Percentiles rank a stretch among this genome's conserved stretches.
Conservation (phyloP, 2,888 invertebrate genomes). For the Vandiemenella viatica region DNA sequence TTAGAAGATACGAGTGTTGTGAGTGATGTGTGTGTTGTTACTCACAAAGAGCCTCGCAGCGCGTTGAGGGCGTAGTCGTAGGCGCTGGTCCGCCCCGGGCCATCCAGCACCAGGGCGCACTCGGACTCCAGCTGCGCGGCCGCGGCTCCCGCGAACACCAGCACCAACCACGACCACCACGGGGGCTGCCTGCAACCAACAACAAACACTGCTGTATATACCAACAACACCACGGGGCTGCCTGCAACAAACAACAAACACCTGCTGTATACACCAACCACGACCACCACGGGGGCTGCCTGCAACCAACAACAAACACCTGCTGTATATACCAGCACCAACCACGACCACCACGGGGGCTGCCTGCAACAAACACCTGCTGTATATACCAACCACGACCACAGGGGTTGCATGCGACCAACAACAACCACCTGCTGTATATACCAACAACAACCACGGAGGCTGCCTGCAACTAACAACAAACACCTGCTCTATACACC, state of each 20-base stretch:
- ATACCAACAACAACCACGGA: too few species aligned
- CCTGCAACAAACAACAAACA: too few species aligned
- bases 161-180: constrained; percentile 13
- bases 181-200: not conserved
- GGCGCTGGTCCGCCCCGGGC: constrained; percentile 62
- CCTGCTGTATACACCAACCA: too few species aligned
- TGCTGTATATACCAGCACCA: constrained; percentile 15
- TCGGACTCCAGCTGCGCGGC: constrained; percentile 33
- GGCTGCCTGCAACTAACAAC: too few species aligned
- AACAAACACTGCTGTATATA: not conserved
- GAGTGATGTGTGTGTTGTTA: constrained; percentile 23
- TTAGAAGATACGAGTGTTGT: not conserved
- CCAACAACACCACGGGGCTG: too few species aligned
- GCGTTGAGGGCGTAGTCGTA: constrained; percentile 77
- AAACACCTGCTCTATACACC: constrained; percentile 13
- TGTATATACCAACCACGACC: not conserved
- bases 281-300: too few species aligned
- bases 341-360: constrained; percentile 10
- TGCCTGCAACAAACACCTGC: not conserved
- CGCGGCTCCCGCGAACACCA: constrained; percentile 13
- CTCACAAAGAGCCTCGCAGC: constrained; percentile 62
- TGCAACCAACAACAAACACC: too few species aligned
- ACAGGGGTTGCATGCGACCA: too few species aligned
- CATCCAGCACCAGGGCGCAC: constrained; percentile 63
- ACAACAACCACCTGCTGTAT: too few species aligned